These are phyloP conservation scores for Mesorhabditis sp. DNA, from an alignment of 2,888 invertebrate genomes.

Conservation along the genomic window DNA sequence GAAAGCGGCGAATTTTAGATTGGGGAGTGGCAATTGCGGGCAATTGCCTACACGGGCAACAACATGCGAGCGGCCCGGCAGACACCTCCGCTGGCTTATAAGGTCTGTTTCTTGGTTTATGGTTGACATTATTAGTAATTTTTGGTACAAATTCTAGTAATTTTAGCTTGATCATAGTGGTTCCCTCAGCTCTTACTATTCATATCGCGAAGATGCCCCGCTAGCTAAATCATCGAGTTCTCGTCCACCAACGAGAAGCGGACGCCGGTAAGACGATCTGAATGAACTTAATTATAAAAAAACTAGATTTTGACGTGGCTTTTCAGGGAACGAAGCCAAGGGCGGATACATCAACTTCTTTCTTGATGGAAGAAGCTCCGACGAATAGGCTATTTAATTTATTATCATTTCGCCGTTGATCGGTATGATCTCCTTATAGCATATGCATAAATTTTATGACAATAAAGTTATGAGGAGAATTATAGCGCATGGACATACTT, in stretches of 20 bases:
- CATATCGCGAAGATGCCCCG: slow-evolving; percentile 30
- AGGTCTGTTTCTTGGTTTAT: slow-evolving; percentile 14
- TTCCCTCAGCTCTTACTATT: slow-evolving; percentile 28
- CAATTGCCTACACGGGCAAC: slow-evolving; percentile 97
- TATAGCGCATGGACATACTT: too few species aligned
- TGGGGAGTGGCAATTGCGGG: slow-evolving; percentile 94
- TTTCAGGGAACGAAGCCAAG: too few species aligned
- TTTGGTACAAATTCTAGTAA: background rate
- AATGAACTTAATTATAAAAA: too few species aligned
- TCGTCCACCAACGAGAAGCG: slow-evolving; percentile 22
- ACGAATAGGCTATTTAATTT: too few species aligned
- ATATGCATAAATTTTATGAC: too few species aligned
- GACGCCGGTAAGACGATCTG: slow-evolving; percentile 24
- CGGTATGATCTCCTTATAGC: too few species aligned
- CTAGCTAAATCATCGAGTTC: slow-evolving; percentile 16
- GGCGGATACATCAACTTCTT: too few species aligned
- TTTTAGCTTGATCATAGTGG: slow-evolving; percentile 23
- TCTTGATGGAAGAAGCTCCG: too few species aligned
- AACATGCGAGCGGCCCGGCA: slow-evolving; percentile 73
- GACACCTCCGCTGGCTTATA: slow-evolving; percentile 16
- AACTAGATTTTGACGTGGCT: too few species aligned
- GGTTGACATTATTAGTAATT: background rate
- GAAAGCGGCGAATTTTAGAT: slow-evolving; percentile 61
- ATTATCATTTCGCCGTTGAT: too few species aligned
- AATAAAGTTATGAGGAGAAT: too few species aligned